phyloP scores from a whole-genome alignment of 2,797 vertebrate genomes.

The Tapirus indicus region DNA sequence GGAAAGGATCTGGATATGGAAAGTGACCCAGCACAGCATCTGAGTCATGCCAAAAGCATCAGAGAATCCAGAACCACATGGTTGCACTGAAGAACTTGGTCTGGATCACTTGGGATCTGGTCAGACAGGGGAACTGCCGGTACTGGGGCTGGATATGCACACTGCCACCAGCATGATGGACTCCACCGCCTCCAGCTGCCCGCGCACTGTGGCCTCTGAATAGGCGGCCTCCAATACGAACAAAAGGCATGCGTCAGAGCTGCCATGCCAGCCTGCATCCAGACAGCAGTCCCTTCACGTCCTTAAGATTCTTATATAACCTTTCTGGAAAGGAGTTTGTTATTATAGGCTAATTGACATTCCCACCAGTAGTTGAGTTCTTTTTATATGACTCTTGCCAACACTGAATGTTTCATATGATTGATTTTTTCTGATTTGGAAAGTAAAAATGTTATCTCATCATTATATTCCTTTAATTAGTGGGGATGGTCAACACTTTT shows the following conservation, averaged over 20 bases:
- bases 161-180: constrained; percentile 85
- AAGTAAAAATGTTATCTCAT: constrained; percentile 16
- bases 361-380: neutral
- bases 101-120: constrained; percentile 88
- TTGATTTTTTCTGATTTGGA: constrained; percentile 51
- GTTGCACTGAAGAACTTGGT: constrained; percentile 90
- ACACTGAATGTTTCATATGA: constrained; percentile 1
- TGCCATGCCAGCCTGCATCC: no score
- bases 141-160: constrained; percentile 91
- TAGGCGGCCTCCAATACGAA: no score
- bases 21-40: constrained; percentile 97
- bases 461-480: constrained; percentile 14
- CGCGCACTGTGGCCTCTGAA: no score
- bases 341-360: neutral
- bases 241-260: no score
- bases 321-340: constrained; percentile 47
- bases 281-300: no score
- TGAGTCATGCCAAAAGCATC: constrained; percentile 94
- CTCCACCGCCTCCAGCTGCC: no score
- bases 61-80: constrained; percentile 99
- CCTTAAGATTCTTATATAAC: constrained; percentile 40
- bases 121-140: constrained; percentile 91
- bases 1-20: constrained; percentile 94
- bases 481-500: neutral
- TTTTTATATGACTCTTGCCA: constrained; percentile 17